These are phyloP conservation scores for Mycogona germanica DNA, from an alignment of 2,888 invertebrate genomes.

Conservation along the genomic window DNA sequence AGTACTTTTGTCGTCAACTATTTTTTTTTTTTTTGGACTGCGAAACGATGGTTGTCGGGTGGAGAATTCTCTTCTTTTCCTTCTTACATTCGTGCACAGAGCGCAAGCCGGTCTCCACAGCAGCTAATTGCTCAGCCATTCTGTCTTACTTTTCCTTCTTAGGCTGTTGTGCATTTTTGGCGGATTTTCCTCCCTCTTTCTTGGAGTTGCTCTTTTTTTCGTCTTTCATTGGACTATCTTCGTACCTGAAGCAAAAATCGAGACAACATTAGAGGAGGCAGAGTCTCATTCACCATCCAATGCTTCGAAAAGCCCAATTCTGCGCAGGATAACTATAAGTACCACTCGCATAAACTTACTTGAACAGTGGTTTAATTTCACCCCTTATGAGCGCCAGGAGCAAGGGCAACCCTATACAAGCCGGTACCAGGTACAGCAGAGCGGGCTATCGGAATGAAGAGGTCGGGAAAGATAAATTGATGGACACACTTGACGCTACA, in stretches of 20 bases:
- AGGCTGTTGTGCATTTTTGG: background rate
- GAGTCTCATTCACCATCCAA: background rate
- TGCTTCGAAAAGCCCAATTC: background rate
- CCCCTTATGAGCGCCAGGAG: conserved; percentile 77
- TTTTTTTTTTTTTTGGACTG: too few relatives aligned
- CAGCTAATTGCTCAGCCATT: too few relatives aligned
- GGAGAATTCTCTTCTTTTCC: too few relatives aligned
- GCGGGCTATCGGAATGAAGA: conserved; percentile 62
- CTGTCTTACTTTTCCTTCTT: background rate
- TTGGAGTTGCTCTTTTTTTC: conserved; percentile 27
- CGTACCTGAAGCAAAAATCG: conserved; percentile 42
- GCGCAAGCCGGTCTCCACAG: too few relatives aligned
- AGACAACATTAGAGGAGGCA: background rate
- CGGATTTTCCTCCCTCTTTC: background rate
- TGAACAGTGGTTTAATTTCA: conserved; percentile 77
- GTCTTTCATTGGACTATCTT: conserved; percentile 50
- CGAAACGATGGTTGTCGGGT: too few relatives aligned
- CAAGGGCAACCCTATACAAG: conserved; percentile 83
- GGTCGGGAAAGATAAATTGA: conserved; percentile 6
- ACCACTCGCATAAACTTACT: too few relatives aligned
- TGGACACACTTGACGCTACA: too few relatives aligned
- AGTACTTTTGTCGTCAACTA: too few relatives aligned
- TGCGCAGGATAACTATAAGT: too few relatives aligned
- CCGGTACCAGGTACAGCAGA: conserved; percentile 89
- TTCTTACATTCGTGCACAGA: too few relatives aligned